Conservation (phyloP, 2,797 vertebrate species). For the Oreochromis grahami region DNA sequence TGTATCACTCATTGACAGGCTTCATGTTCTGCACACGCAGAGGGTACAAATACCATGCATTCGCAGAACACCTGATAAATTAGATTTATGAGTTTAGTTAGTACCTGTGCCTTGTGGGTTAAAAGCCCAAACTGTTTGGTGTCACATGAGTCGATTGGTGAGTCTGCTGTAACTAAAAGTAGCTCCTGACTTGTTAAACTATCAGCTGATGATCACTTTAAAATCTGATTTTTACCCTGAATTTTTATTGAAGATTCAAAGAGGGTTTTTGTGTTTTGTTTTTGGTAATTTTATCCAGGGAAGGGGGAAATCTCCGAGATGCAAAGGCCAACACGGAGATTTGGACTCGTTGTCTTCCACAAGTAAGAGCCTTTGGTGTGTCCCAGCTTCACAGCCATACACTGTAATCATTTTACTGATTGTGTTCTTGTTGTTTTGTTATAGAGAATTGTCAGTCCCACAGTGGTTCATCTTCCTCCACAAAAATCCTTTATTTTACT, state of each 20-base stretch:
- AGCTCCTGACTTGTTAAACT: not conserved
- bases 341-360: slow-evolving; percentile 84
- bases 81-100: not conserved
- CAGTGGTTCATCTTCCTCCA: slow-evolving; percentile 83
- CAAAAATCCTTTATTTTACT: slow-evolving; percentile 98
- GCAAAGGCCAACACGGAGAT: slow-evolving; percentile 76
- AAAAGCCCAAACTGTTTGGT: not conserved
- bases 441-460: slow-evolving; percentile 84
- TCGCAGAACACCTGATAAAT: not conserved
- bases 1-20: slow-evolving; percentile 89
- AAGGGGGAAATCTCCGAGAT: slow-evolving; percentile 81
- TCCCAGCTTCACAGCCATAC: not conserved
- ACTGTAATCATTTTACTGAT: not conserved
- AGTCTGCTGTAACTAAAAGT: not conserved
- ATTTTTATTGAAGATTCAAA: not conserved
- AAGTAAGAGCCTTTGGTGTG: slow-evolving; percentile 76
- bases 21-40: slow-evolving; percentile 80
- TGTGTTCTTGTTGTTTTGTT: slow-evolving; percentile 3
- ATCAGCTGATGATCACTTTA: not conserved
- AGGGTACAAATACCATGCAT: slow-evolving; percentile 45
- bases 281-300: slow-evolving; percentile 62
- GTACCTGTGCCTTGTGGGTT: not conserved
- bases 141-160: not conserved
- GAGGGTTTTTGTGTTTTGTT: not conserved
- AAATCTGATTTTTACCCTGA: not conserved